These are phyloP conservation scores for Enoplolaimus lenunculus DNA, from an alignment of 2,888 invertebrate genomes.

Conservation along the genomic window DNA sequence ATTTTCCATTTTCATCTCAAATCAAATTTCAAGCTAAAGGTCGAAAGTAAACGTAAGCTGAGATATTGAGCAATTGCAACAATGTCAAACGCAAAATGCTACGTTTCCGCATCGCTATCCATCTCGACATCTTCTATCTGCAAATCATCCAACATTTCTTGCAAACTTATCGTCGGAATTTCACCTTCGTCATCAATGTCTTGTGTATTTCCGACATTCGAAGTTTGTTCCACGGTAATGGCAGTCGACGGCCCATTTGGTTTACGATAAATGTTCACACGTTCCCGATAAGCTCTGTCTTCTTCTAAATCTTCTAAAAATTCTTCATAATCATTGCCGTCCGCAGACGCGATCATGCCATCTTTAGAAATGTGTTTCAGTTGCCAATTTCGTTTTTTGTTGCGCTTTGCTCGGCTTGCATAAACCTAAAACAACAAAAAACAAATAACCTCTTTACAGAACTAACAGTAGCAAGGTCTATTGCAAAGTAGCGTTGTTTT, in stretches of 20 bases:
- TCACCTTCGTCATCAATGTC: conserved; percentile 47
- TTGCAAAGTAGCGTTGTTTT: too few species aligned
- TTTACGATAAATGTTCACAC: conserved; percentile 71
- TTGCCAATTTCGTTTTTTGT: neutral
- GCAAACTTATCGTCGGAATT: conserved; percentile 63
- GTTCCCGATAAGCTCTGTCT: conserved; percentile 69
- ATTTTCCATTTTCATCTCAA: too few species aligned
- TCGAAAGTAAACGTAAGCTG: too few species aligned
- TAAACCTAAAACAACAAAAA: conserved; percentile 22
- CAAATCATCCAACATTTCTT: conserved; percentile 84
- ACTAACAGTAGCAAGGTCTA: conserved; percentile 21
- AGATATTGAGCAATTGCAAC: too few species aligned
- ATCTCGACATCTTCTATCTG: conserved; percentile 53
- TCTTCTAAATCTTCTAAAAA: conserved; percentile 95
- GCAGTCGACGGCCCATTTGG: conserved; percentile 23
- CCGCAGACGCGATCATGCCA: conserved; percentile 16
- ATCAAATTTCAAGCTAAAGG: too few species aligned
- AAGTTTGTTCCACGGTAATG: neutral
- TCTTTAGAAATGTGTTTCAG: conserved; percentile 12
- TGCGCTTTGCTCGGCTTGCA: neutral
- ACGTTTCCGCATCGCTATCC: conserved; percentile 16
- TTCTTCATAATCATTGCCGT: conserved; percentile 70
- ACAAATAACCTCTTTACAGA: conserved; percentile 10
- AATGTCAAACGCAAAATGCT: too few species aligned
- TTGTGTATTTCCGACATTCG: neutral